A percentile compares a stretch with the other conserved stretches of the same genome.
Conservation (phyloP, 2,797 vertebrate species). For the Mus caroli region DNA sequence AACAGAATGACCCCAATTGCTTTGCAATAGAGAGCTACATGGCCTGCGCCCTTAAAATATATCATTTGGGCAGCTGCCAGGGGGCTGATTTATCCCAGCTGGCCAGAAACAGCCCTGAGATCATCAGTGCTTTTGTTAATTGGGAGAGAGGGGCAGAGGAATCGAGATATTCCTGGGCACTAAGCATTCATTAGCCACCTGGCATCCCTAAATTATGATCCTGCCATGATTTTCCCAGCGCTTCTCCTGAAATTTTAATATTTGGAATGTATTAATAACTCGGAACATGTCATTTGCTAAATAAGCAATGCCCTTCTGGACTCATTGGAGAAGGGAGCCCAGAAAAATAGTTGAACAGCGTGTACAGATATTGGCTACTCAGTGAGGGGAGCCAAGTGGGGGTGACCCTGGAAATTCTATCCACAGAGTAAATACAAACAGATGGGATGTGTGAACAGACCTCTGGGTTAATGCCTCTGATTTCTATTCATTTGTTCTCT, state of each 20-base stretch:
- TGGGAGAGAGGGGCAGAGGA: slow-evolving; percentile 81
- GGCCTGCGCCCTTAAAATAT: slow-evolving; percentile 85
- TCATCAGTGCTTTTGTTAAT: slow-evolving; percentile 85
- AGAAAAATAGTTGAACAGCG: slow-evolving; percentile 65
- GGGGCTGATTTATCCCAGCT: slow-evolving; percentile 85
- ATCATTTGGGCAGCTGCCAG: slow-evolving; percentile 85
- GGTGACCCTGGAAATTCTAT: slow-evolving; percentile 72
- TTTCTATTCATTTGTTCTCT: slow-evolving; percentile 71
- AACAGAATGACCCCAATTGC: slow-evolving; percentile 84
- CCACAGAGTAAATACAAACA: slow-evolving; percentile 75
- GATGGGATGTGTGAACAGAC: slow-evolving; percentile 40
- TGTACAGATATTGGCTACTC: slow-evolving; percentile 29
- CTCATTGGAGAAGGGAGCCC: slow-evolving; percentile 62
- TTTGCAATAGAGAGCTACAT: slow-evolving; percentile 82
- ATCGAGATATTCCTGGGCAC: slow-evolving; percentile 84
- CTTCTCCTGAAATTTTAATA: slow-evolving; percentile 84
- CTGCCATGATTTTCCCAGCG: slow-evolving; percentile 81
- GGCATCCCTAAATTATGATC: slow-evolving; percentile 83
- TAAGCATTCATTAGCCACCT: slow-evolving; percentile 86
- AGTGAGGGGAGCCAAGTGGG: not conserved
- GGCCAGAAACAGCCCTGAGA: slow-evolving; percentile 83
- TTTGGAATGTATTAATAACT: slow-evolving; percentile 84
- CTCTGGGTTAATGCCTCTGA: slow-evolving; percentile 57
- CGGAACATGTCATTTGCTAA: slow-evolving; percentile 81
- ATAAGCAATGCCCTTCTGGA: slow-evolving; percentile 83